Evolutionary conservation across 1,140 invertebrate species (phyloP).

Genomic region (Conopomorpha cramerella): DNA sequence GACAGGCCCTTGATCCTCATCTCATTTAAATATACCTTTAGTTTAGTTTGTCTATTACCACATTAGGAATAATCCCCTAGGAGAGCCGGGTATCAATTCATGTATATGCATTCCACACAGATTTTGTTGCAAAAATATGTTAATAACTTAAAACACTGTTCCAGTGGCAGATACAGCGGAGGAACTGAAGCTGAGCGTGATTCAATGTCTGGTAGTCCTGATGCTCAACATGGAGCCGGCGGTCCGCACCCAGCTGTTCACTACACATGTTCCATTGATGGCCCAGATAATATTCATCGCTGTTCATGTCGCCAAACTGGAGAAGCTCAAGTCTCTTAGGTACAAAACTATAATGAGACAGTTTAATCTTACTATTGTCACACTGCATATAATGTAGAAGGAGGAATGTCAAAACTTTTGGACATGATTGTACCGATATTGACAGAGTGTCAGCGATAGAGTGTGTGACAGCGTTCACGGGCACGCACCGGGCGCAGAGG

Average conservation of each 20-base stretch:
- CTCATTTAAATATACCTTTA: too few relatives aligned
- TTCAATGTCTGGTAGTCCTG: slow-evolving; percentile 58
- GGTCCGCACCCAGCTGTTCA: slow-evolving; percentile 56
- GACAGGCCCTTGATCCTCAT: too few relatives aligned
- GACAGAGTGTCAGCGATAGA: slow-evolving; percentile 63
- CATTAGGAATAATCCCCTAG: too few relatives aligned
- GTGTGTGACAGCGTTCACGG: slow-evolving; percentile 62
- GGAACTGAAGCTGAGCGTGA: slow-evolving; percentile 63
- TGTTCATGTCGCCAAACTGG: slow-evolving; percentile 62
- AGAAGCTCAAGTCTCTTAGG: slow-evolving; percentile 63
- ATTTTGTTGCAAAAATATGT: too few relatives aligned
- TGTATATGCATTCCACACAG: too few relatives aligned
- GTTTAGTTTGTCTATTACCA: too few relatives aligned
- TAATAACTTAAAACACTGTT: slow-evolving; percentile 11
- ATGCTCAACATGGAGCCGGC: slow-evolving; percentile 45
- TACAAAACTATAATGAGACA: too few relatives aligned
- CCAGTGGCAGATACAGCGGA: slow-evolving; percentile 55
- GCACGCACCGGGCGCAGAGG: slow-evolving; percentile 37
- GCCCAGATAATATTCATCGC: slow-evolving; percentile 64
- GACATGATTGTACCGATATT: too few relatives aligned
- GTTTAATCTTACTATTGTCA: too few relatives aligned
- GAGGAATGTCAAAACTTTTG: too few relatives aligned
- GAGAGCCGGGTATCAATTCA: too few relatives aligned
- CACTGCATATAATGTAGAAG: too few relatives aligned
- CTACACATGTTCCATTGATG: slow-evolving; percentile 57